A percentile compares a stretch with the other conserved stretches of the same genome.
These are phyloP conservation scores for Magallana angulata DNA, from an alignment of 1,140 invertebrate species.

Conservation along the genomic window DNA sequence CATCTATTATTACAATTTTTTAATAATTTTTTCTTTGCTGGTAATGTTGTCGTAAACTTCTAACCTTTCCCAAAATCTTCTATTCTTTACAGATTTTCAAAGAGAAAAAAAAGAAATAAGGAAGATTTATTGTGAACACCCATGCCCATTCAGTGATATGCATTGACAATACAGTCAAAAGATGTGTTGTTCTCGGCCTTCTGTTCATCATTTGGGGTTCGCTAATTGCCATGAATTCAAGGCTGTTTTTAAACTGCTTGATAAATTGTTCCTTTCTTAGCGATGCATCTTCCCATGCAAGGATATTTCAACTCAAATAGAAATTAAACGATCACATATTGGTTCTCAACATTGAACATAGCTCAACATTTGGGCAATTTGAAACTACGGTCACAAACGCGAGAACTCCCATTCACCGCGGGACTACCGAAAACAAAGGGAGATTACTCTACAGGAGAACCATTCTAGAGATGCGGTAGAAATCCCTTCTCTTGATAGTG, in stretches of 20 bases:
- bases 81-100: background rate
- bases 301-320: constrained; percentile 12
- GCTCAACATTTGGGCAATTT: constrained; percentile 35
- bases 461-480: background rate
- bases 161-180: constrained; percentile 6
- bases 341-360: constrained; percentile 18
- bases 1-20: constrained; percentile 10
- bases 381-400: constrained; percentile 15
- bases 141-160: constrained; percentile 24
- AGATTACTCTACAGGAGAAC: constrained; percentile 1
- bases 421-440: constrained; percentile 19
- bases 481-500: constrained; percentile 33
- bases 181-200: constrained; percentile 13
- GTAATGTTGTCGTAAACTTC: constrained; percentile 3
- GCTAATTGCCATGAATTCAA: constrained; percentile 9
- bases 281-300: constrained; percentile 32
- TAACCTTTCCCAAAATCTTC: constrained; percentile 4
- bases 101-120: background rate
- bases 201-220: constrained; percentile 13
- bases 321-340: constrained; percentile 36
- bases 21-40: constrained; percentile 18
- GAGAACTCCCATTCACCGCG: constrained; percentile 19
- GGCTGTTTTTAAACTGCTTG: constrained; percentile 25
- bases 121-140: background rate
- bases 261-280: constrained; percentile 27